Conservation (phyloP, 2,888 invertebrate species). For the Phytoseiulus persimilis region DNA sequence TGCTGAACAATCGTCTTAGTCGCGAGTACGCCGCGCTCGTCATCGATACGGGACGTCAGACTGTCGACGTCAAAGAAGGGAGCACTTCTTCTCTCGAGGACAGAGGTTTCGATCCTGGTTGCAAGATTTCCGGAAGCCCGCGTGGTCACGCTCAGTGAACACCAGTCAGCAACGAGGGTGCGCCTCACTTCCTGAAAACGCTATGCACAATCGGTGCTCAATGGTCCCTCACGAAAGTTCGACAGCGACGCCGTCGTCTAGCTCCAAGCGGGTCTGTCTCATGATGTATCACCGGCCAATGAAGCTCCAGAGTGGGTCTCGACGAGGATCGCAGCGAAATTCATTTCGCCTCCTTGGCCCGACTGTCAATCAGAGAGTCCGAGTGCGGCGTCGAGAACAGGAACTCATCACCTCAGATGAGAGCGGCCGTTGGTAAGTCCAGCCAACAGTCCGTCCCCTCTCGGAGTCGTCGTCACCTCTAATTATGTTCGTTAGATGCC, state of each 20-base stretch:
- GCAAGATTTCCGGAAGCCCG: neutral
- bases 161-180: neutral
- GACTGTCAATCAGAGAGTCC: too few species aligned
- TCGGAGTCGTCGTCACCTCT: neutral
- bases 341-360: neutral
- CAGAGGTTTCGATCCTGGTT: too few species aligned
- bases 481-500: constrained; percentile 5
- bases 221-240: neutral
- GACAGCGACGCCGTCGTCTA: neutral
- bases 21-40: too few species aligned
- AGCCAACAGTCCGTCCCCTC: neutral
- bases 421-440: neutral
- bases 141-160: neutral
- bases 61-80: too few species aligned
- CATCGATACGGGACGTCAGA: too few species aligned
- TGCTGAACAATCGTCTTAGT: too few species aligned
- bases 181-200: neutral
- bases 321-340: neutral
- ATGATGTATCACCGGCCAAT: neutral
- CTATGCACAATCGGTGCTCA: neutral
- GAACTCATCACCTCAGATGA: neutral
- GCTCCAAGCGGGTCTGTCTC: neutral
- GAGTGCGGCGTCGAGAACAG: neutral
- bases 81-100: too few species aligned
- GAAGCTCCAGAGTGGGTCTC: neutral